Base-by-base conservation (phyloP, 2,888 invertebrate genomes). In the Melanophora roralis region DNA sequence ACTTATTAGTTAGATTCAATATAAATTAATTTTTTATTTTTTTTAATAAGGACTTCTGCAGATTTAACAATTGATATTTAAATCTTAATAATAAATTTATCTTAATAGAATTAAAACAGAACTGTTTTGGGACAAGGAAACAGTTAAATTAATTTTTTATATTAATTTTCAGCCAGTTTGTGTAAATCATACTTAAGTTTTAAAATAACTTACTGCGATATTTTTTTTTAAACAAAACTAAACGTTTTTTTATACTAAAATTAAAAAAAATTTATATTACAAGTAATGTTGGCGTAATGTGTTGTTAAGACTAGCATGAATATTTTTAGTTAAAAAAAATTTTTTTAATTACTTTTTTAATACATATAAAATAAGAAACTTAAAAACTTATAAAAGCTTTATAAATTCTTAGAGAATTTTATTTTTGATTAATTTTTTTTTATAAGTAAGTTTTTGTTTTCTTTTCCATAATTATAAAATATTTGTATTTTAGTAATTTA, bases 261-360 rank as follows among this genome's bases (percentile, higher is more conserved):
- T n/a, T n/a, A n/a, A n/a, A n/a, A n/a, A n/a, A n/a, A n/a, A n/a
- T n/a, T n/a, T n/a, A n/a, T n/a, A n/a, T n/a, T n/a, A n/a, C n/a
- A n/a, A n/a, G n/a, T n/a, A n/a, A n/a, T n/a, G n/a, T n/a, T n/a
- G n/a, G n/a, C n/a, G n/a, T n/a, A n/a, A n/a, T n/a, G n/a, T n/a
- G n/a, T n/a, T n/a, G n/a, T n/a, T n/a, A n/a, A n/a, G n/a, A n/a
- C n/a, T n/a, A n/a, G n/a, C n/a, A n/a, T n/a, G n/a, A 11, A 36
- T 49, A 6, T 43, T 53, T 60, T 62, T 72, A 62, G 62, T 62
- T 62, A 62, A 53, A 62, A 53, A 72, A 72, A 72, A 57, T 45
- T 16, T 64, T 62, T 45, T 4, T 47, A 65, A 14, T 59, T 40
- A 40, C 53, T 43, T 67, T 38, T 23, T 1, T 16, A 6, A 23